phyloP scores from a whole-genome alignment of 2,113 vertebrate species.

The Pyrgilauda ruficollis region DNA sequence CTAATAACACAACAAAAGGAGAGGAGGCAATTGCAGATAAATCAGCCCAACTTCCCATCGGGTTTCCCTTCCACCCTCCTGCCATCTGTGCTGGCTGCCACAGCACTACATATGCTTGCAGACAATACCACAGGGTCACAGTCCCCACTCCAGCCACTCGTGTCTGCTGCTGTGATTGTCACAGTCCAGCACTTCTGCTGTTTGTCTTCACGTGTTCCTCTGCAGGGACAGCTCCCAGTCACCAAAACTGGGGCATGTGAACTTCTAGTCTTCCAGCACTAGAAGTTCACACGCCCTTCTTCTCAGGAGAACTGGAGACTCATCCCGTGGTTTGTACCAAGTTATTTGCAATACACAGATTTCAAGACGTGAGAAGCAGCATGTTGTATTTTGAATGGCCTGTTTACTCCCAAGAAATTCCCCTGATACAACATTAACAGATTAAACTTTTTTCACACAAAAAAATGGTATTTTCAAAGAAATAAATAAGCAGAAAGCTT shows the following conservation, averaged over 20 bases:
- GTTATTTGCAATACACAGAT: neutral
- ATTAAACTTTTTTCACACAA: neutral
- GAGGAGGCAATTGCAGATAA: neutral
- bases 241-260: neutral
- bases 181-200: neutral
- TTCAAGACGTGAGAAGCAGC: neutral
- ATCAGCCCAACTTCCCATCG: neutral
- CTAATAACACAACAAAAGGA: neutral
- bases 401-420: neutral
- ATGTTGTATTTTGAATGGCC: neutral
- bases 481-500: neutral
- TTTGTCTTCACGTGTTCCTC: rapidly evolving
- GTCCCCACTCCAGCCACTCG: neutral
- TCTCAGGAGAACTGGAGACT: neutral
- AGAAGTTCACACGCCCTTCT: neutral
- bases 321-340: neutral
- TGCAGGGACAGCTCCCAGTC: neutral
- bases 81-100: neutral
- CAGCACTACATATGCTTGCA: rapidly evolving
- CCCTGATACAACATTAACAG: neutral
- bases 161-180: neutral
- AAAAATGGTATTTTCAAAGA: neutral
- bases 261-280: no score
- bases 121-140: neutral
- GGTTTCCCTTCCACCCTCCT: neutral